Percentiles rank a stretch among this genome's conserved stretches.
Evolutionary conservation across 2,797 vertebrate species (phyloP).

Genomic region (Bradypodion pumilum): DNA sequence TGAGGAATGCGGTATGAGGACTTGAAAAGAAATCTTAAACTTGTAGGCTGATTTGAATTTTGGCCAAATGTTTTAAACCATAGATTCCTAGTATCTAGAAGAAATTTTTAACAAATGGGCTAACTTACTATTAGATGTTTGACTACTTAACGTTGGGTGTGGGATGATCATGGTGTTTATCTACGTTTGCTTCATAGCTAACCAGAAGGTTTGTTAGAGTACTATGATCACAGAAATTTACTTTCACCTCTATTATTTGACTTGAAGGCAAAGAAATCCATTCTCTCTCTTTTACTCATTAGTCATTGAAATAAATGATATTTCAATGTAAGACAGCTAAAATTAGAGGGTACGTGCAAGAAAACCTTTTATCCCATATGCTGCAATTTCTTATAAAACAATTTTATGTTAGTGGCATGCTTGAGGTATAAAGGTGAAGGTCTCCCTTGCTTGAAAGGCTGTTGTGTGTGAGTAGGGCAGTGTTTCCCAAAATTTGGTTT

Average conservation of each 20-base stretch:
- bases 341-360: not conserved
- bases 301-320: not conserved
- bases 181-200: not conserved
- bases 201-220: not conserved
- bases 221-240: not conserved
- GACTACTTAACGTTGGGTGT: not conserved
- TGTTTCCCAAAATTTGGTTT: too few species aligned
- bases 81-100: not conserved
- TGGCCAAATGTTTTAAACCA: not conserved
- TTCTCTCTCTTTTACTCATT: not conserved
- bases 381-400: not conserved
- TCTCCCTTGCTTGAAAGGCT: too few species aligned
- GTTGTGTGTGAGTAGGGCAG: too few species aligned
- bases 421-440: too few species aligned
- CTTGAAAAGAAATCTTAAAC: not conserved
- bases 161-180: not conserved
- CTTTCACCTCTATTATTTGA: conserved; percentile 1
- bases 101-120: not conserved
- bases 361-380: not conserved
- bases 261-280: not conserved
- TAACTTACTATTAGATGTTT: not conserved
- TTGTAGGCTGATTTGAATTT: not conserved
- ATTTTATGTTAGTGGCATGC: conserved; percentile 3
- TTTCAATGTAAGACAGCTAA: not conserved
- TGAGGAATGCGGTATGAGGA: not conserved